Conservation (phyloP, 2,797 vertebrate genomes). For the Cossypha caffra region DNA sequence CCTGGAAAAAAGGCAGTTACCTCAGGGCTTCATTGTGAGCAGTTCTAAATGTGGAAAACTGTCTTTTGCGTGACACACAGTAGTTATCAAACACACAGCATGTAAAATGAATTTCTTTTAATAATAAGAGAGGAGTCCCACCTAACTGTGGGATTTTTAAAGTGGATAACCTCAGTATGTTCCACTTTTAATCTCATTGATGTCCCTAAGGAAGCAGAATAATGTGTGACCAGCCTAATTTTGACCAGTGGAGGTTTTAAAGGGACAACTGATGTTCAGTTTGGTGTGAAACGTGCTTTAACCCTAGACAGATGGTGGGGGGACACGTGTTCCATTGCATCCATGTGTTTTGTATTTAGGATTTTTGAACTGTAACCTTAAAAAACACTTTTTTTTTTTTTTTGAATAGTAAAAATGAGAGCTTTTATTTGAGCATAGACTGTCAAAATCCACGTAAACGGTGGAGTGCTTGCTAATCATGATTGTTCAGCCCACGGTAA, state of each 20-base stretch:
- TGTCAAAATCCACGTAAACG: not conserved
- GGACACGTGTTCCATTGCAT: not conserved
- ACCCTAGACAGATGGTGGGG: not conserved
- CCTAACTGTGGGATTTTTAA: slow-evolving; percentile 76
- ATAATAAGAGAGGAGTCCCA: slow-evolving; percentile 45
- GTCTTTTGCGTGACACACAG: slow-evolving; percentile 68
- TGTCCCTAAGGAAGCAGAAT: slow-evolving; percentile 25
- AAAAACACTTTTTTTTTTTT: not conserved
- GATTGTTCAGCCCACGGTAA: slow-evolving; percentile 25
- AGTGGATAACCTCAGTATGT: slow-evolving; percentile 50
- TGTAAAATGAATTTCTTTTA: slow-evolving; percentile 69
- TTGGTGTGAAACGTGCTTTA: slow-evolving; percentile 56
- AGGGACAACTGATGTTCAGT: slow-evolving; percentile 35
- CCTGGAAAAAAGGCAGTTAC: slow-evolving; percentile 75
- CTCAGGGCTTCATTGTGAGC: slow-evolving; percentile 80
- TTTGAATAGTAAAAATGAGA: not conserved
- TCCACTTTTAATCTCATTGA: slow-evolving; percentile 33
- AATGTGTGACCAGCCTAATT: slow-evolving; percentile 14
- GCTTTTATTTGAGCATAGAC: slow-evolving; percentile 32
- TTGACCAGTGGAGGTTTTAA: slow-evolving; percentile 45
- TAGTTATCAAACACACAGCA: slow-evolving; percentile 65
- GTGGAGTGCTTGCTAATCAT: not conserved
- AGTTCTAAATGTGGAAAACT: slow-evolving; percentile 73
- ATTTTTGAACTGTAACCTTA: slow-evolving; percentile 41
- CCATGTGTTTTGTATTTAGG: slow-evolving; percentile 6